phyloP scores from a whole-genome alignment of 2,113 vertebrate genomes.

The Saccopteryx leptura region DNA sequence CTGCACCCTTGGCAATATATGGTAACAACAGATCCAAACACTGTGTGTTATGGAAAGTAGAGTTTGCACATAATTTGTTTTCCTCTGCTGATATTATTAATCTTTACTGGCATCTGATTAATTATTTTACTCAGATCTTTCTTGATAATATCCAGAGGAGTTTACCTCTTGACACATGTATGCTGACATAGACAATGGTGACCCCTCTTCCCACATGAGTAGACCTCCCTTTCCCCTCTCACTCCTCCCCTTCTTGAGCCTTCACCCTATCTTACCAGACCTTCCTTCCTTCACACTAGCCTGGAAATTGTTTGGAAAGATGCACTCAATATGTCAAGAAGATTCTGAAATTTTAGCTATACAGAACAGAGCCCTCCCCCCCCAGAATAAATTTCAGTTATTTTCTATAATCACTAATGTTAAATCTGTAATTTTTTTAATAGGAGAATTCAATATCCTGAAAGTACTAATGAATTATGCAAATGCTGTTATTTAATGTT shows the following conservation, averaged over 20 bases:
- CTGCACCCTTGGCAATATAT: background rate
- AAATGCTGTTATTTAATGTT: constrained; percentile 46
- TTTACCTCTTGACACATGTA: background rate
- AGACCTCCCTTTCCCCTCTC: background rate
- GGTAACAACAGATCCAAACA: background rate
- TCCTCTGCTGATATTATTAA: background rate
- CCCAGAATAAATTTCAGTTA: background rate
- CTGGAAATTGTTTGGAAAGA: background rate
- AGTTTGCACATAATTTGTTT: background rate
- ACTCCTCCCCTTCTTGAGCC: background rate
- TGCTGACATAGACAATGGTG: background rate
- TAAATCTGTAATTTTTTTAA: background rate
- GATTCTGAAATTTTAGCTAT: background rate
- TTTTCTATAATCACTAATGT: constrained; percentile 49
- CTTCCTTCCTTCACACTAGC: background rate
- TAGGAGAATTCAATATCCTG: constrained; percentile 13
- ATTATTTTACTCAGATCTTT: background rate
- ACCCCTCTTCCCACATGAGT: background rate
- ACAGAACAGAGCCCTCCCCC: background rate
- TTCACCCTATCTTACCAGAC: background rate
- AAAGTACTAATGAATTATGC: constrained; percentile 57
- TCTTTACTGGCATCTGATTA: background rate
- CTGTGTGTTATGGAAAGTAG: background rate
- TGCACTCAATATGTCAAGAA: background rate
- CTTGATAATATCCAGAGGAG: background rate